Conservation (phyloP, 2,797 vertebrate genomes). For the Rhinichthys osculus region DNA sequence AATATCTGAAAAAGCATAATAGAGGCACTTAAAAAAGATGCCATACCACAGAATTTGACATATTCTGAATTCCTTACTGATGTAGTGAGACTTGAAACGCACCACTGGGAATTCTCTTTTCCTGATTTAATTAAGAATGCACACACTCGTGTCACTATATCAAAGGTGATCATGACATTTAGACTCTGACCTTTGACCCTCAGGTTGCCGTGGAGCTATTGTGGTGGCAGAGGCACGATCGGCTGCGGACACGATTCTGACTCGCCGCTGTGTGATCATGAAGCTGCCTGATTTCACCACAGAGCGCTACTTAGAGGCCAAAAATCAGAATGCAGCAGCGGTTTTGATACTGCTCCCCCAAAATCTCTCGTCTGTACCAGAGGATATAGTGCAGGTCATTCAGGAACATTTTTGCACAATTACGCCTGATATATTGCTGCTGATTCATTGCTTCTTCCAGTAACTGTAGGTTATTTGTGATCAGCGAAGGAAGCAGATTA, state of each 20-base stretch:
- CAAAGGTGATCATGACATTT: not conserved
- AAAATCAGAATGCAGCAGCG: conserved; percentile 80
- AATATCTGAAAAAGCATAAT: not conserved
- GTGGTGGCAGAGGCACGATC: conserved; percentile 81
- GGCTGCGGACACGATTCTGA: conserved; percentile 73
- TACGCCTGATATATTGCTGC: not conserved
- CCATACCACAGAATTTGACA: not conserved
- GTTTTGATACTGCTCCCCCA: conserved; percentile 78
- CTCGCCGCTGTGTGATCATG: conserved; percentile 81
- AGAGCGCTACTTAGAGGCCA: conserved; percentile 71
- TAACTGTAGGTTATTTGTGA: conserved; percentile 9
- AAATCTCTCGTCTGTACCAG: conserved; percentile 70
- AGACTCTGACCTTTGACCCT: conserved; percentile 12
- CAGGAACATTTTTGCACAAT: not conserved
- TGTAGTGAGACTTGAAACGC: not conserved
- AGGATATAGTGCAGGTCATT: conserved; percentile 72
- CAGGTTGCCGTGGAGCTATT: conserved; percentile 82
- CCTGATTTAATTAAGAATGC: not conserved
- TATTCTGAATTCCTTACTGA: not conserved
- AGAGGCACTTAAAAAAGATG: not conserved
- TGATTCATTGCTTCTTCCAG: conserved; percentile 17
- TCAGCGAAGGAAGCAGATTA: not conserved
- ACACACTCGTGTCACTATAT: not conserved
- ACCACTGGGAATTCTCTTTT: not conserved
- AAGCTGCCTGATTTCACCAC: conserved; percentile 78